These are phyloP conservation scores for Eubasilissa splendida DNA, from an alignment of 2,888 invertebrate genomes.

Conservation along the genomic window DNA sequence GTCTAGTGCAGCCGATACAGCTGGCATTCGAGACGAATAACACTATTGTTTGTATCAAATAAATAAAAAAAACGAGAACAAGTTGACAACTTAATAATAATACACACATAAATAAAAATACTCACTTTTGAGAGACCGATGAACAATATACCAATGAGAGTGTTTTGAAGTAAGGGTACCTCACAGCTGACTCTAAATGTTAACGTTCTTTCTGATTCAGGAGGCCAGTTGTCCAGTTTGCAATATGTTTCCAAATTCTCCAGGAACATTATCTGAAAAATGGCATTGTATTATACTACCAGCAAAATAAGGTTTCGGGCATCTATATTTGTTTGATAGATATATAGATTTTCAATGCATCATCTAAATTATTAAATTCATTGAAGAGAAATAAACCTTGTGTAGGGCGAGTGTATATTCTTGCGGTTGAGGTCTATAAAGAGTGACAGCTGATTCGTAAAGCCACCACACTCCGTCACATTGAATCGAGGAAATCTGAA, in stretches of 20 bases:
- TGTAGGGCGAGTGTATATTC: slow-evolving; percentile 86
- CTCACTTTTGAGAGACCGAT: slow-evolving; percentile 83
- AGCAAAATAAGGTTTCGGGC: too few species aligned
- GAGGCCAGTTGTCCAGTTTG: slow-evolving; percentile 91
- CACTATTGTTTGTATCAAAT: too few species aligned
- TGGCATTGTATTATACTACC: too few species aligned
- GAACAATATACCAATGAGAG: slow-evolving; percentile 84
- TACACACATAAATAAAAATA: background rate
- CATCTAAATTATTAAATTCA: too few species aligned
- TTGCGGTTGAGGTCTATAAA: slow-evolving; percentile 80
- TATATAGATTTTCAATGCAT: too few species aligned
- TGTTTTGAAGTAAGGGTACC: slow-evolving; percentile 89
- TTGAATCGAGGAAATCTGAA: slow-evolving; percentile 79
- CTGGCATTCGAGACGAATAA: too few species aligned
- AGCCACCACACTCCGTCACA: slow-evolving; percentile 91
- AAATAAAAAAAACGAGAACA: too few species aligned
- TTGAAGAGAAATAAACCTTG: slow-evolving; percentile 70
- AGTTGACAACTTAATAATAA: too few species aligned
- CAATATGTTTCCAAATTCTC: slow-evolving; percentile 87
- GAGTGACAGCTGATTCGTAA: slow-evolving; percentile 83
- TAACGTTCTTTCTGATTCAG: slow-evolving; percentile 88
- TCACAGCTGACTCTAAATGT: slow-evolving; percentile 88
- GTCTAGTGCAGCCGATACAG: too few species aligned
- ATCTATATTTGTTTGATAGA: too few species aligned
- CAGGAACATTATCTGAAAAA: slow-evolving; percentile 76